Evolutionary conservation across 2,113 vertebrate species (phyloP), one percentile per base, ranked within the genome.

Genomic region (Scartelaos histophorus): DNA sequence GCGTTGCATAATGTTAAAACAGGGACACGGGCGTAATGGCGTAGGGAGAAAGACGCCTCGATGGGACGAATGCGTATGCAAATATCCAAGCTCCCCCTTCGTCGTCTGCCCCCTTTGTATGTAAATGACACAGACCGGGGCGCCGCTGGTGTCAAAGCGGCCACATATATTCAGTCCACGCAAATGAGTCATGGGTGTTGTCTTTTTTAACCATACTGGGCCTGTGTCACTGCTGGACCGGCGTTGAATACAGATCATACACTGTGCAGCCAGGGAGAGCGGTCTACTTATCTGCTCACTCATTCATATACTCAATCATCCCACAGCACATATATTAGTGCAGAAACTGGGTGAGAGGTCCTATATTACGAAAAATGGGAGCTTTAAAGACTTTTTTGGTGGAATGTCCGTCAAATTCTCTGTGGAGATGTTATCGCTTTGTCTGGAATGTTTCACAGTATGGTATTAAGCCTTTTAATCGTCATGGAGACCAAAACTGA

Each of bases 191-290:
- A 72, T 43, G 71, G 43, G 1, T 62, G 70, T 73, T 60, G 49
- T 68, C 73, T 71, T 79, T 75, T 73, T 73, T 66, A 80, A 77
- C 66, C 78, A 71, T 51, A 45, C 66, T 66, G 51, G 54, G 71
- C 79, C 67, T 64, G 67, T 80, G 81, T 71, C 74, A 75, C 74
- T 51, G 62, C 24, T 66, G 58, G 69, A 21, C 4, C 43, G 65
- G 67, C 47, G 49, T 62, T 82, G 82, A 84, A 88, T 85, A 78
- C 75, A 65, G 34, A 86, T 82, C 67, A 75, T 54, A 73, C 61
- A 65, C 56, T 49, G 69, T 67, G 60, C 56, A 53, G n/a, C 19
- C 25, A 9, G 43, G 24, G 15, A 57, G 60, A 4, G 51, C 13
- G 35, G 22, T 66, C 34, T 13, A 66, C 45, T 67, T 22, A 49